Percentiles rank a stretch among this genome's conserved stretches.
Conservation (phyloP, 2,797 vertebrate species). For the Artibeus lituratus region DNA sequence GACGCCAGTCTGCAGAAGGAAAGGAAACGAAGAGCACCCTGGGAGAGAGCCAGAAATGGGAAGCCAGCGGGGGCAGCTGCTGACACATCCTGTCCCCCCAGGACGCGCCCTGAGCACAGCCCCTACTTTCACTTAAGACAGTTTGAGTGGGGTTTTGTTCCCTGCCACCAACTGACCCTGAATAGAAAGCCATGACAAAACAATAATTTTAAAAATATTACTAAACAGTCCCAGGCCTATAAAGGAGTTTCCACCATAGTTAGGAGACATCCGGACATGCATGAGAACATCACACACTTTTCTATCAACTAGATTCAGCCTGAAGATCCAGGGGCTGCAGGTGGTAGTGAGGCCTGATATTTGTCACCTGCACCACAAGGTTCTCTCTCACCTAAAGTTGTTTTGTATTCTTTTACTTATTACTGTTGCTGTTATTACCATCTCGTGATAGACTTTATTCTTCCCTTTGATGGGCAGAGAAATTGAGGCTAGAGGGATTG, state of each 20-base stretch:
- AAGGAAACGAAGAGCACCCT: background rate
- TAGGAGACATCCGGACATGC: background rate
- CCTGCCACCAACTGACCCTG: background rate
- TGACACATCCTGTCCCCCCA: background rate
- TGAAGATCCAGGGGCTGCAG: background rate
- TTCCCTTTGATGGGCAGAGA: background rate
- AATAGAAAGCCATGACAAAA: background rate
- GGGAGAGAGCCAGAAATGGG: background rate
- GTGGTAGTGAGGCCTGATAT: background rate
- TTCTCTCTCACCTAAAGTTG: background rate
- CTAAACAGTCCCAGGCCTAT: background rate
- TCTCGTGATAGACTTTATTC: background rate
- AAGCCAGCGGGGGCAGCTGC: background rate
- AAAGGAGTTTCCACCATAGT: background rate
- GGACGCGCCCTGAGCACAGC: background rate
- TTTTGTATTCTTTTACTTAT: background rate
- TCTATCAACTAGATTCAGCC: background rate
- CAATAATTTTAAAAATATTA: background rate
- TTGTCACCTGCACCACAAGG: fast-evolving
- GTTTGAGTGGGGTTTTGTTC: background rate
- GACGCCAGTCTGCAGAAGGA: background rate
- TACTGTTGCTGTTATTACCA: background rate
- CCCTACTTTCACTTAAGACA: background rate
- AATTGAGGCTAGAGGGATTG: background rate
- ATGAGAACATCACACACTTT: background rate